Evolutionary conservation across 35 echinoderm and acorn worm genomes (phyloP), one percentile per base, ranked within the genome.

Genomic region (Apostichopus californicus): DNA sequence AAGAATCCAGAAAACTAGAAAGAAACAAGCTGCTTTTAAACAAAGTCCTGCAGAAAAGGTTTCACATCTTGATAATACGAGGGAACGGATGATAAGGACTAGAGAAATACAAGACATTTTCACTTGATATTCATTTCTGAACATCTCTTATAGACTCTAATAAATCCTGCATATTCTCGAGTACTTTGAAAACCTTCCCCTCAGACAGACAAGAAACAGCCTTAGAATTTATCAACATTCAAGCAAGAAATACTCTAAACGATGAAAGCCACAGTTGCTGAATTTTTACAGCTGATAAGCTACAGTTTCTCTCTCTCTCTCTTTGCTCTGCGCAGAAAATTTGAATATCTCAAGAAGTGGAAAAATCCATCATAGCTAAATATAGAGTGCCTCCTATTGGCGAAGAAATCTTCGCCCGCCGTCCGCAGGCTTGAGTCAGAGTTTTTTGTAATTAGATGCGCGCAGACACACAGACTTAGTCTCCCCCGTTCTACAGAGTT

Each of bases 361-460:
- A 85, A 85, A 85, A 58, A 85, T 58, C 5, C 81, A 59, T 85
- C 81, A 85, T 15, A 17, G 81, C 81, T 85, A 85, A 0, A 60
- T 21, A 58, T 85, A 85, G 18, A 85, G n/a, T 52, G 8, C 11
- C 13, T 21, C 55, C 54, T n/a, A 85, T 85, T 85, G 81, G 81
- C 14, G 7, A 18, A 75, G 71, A 18, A 20, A 75, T 22, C 14
- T 22, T 22, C 18, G 18, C 28, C 81, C 55, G 71, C 71, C 71
- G 15, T 75, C 4, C n/a, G 18, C 71, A 75, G 71, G 2, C n/a
- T 85, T 58, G 55, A 85, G 81, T 85, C 81, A 85, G 14, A 61
- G 78, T 34, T 54, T 54, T 58, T 58, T 56, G 13, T 85, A 85
- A 85, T 85, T 85, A 85, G 81, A 85, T 85, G 81, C 81, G 57